phyloP scores from a whole-genome alignment of 2,888 invertebrate genomes.

The Caenorhabditis angaria region DNA sequence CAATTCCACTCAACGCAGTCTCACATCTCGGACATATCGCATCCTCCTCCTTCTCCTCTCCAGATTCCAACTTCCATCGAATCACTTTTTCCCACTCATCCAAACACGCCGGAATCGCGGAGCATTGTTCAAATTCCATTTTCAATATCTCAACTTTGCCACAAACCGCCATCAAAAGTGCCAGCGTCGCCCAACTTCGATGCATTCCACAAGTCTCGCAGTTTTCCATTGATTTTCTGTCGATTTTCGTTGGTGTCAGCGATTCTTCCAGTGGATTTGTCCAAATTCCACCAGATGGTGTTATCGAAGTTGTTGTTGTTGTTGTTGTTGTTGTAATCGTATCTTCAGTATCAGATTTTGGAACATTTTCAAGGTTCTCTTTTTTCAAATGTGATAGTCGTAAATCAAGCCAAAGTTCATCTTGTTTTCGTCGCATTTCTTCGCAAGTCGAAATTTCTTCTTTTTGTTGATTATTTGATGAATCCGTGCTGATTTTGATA shows the following conservation, averaged over 20 bases:
- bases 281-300: constrained; percentile 12
- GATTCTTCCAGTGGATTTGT: constrained; percentile 26
- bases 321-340: constrained; percentile 23
- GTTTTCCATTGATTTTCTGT: constrained; percentile 10
- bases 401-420: constrained; percentile 41
- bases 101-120: constrained; percentile 16
- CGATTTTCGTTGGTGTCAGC: constrained; percentile 7
- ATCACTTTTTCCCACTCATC: constrained; percentile 26
- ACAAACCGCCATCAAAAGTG: constrained; percentile 42
- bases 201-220: constrained; percentile 41
- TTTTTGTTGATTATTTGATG: constrained; percentile 3
- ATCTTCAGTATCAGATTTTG: constrained; percentile 36
- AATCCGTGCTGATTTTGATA: constrained; percentile 6
- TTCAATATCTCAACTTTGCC: constrained; percentile 18
- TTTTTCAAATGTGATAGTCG: constrained; percentile 30
- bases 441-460: constrained; percentile 11
- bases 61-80: constrained; percentile 1
- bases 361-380: constrained; percentile 21
- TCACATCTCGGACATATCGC: constrained; percentile 49
- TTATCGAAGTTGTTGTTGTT: constrained; percentile 9
- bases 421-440: constrained; percentile 37
- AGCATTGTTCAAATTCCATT: constrained; percentile 20
- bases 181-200: constrained; percentile 36
- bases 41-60: not conserved
- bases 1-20: constrained; percentile 33